These are phyloP conservation scores for Fregetta grallaria DNA, from an alignment of 2,113 vertebrate genomes.

Conservation along the genomic window DNA sequence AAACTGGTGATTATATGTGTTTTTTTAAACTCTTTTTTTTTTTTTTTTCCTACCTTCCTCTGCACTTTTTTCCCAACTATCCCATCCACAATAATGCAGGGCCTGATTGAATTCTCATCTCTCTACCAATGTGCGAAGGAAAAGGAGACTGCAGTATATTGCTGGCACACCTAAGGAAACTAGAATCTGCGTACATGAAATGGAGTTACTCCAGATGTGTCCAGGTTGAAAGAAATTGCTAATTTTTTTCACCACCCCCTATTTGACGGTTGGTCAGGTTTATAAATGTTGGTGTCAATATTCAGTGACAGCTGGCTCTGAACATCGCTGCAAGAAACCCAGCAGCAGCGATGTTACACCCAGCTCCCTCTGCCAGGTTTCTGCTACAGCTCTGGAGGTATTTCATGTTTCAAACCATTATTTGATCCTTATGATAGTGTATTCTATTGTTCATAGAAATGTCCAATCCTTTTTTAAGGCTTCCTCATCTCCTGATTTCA, in stretches of 20 bases:
- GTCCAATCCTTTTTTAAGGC: background rate
- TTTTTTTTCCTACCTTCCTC: background rate
- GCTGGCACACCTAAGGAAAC: background rate
- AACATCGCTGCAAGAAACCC: background rate
- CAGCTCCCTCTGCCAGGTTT: background rate
- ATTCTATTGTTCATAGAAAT: background rate
- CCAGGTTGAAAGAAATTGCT: background rate
- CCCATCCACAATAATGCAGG: too few species aligned
- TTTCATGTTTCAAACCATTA: background rate
- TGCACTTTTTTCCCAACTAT: background rate
- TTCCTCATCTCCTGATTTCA: background rate
- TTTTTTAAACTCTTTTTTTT: too few species aligned
- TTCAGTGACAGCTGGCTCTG: background rate
- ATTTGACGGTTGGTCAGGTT: background rate
- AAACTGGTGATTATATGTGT: background rate
- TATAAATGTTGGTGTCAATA: background rate
- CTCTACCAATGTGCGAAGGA: background rate
- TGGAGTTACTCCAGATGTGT: background rate
- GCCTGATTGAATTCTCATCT: background rate
- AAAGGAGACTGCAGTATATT: background rate
- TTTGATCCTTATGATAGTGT: background rate
- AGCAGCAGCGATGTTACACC: fast-evolving
- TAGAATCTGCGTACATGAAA: background rate
- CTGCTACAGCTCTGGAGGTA: background rate
- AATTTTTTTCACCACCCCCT: background rate